These are phyloP conservation scores for Frankliniella intonsa DNA, from an alignment of 2,888 invertebrate genomes.

Conservation along the genomic window DNA sequence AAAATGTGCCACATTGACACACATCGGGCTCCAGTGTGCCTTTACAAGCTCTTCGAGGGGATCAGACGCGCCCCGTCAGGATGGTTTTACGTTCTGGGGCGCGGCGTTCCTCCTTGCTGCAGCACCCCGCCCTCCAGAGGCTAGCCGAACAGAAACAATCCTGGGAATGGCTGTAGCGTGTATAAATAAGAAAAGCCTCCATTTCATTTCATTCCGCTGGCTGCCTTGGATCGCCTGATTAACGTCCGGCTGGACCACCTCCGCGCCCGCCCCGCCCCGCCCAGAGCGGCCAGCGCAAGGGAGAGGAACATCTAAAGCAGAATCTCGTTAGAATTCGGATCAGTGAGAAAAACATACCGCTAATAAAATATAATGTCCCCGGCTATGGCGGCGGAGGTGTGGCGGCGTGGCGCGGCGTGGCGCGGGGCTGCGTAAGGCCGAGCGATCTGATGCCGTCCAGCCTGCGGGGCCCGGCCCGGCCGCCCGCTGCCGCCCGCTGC, in stretches of 20 bases:
- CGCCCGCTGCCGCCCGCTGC: not conserved
- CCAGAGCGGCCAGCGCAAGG: not conserved
- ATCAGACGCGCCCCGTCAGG: too few species aligned
- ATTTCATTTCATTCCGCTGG: not conserved
- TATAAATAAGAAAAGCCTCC: conserved; percentile 23
- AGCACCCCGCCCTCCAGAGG: too few species aligned
- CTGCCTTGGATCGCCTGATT: conserved; percentile 1
- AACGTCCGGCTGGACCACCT: conserved; percentile 12
- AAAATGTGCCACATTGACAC: too few species aligned
- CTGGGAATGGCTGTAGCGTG: not conserved
- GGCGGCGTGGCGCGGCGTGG: not conserved
- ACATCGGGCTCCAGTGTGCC: too few species aligned
- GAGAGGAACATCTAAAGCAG: conserved; percentile 9
- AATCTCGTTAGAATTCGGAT: conserved; percentile 23
- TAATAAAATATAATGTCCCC: conserved; percentile 27
- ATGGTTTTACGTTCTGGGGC: too few species aligned
- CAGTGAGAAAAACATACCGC: conserved; percentile 19
- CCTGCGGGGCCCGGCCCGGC: not conserved
- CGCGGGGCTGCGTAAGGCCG: not conserved
- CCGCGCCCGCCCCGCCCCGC: not conserved
- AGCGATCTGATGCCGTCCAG: not conserved
- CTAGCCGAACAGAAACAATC: conserved; percentile 24
- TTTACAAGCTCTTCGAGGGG: too few species aligned
- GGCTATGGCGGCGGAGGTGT: conserved; percentile 17
- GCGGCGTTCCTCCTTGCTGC: too few species aligned